Base-by-base conservation (phyloP, 1,140 invertebrate genomes). In the Drosophila dunni region DNA sequence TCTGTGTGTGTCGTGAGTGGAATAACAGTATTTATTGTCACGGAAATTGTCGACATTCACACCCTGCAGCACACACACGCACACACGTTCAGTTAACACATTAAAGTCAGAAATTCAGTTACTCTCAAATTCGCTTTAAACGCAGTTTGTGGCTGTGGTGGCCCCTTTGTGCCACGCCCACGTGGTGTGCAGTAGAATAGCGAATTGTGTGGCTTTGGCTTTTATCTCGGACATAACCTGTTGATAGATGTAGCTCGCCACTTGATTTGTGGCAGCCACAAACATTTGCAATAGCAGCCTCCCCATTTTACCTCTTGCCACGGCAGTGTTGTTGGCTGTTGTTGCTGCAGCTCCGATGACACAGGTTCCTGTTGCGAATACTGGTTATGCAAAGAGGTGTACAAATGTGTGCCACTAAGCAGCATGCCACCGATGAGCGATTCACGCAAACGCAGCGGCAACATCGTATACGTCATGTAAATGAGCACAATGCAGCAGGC, bases 381-480 rank as follows among this genome's bases (percentile, higher is more conserved):
- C 50, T 62, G 54, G 64, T 45, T 78, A 11, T 60, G 46, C 33
- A 91, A 73, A 64, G 75, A 92, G 60, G 92, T 93, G 76, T 94
- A 92, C 40, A 97, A 92, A 92, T 97, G 96, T 66, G 96, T 94
- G 20, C 94, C 88, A 13, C 95, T 95, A 67, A 96, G 94, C 4
- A 95, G 88, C 2, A 95, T 83, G 15, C 97, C 97, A 24, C 95
- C 95, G 34, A 96, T 92, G 29, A 96, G 94, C 17, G 97, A 96
- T 89, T 97, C 95, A 75, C 96, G 95, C 75, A 98, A 94, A 54
- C 96, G 94, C 42, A 98, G 94, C 1, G 97, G 97, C 63, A 98
- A 94, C 74, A 98, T 94, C 0, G 97, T 96, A 89, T 98, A 98
- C 29, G 96, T 96, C 93, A 98, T 94, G 93, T 98, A 98, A 48